Conservation (phyloP, 1,140 invertebrate genomes). For the Bombus confusus region DNA sequence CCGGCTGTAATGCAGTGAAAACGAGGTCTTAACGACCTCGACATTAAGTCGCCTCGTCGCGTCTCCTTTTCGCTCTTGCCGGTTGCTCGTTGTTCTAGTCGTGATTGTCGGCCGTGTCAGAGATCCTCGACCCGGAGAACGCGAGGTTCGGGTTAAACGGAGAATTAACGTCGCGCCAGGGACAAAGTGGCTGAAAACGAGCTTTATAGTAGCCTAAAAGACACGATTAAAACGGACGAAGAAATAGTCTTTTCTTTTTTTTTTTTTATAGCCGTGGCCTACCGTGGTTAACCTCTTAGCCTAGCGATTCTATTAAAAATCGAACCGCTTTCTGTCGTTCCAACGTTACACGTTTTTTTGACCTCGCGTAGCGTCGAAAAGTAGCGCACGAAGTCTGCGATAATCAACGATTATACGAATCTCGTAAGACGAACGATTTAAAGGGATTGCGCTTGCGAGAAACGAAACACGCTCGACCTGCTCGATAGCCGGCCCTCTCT, state of each 20-base stretch:
- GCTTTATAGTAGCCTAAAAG: neutral
- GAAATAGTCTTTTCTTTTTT: neutral
- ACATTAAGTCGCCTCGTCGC: conserved; percentile 28
- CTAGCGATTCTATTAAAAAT: neutral
- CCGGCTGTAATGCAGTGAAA: conserved; percentile 40
- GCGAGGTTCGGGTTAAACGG: conserved; percentile 28
- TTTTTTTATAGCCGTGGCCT: neutral
- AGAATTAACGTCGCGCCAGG: conserved; percentile 26
- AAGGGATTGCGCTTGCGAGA: neutral
- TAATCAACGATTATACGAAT: neutral
- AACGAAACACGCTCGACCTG: neutral
- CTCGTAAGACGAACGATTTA: conserved; percentile 49
- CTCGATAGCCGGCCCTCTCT: neutral
- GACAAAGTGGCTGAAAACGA: conserved; percentile 44
- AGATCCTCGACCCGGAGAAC: conserved; percentile 43
- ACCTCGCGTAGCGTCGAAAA: no score
- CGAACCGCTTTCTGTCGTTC: neutral
- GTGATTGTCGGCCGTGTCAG: conserved; percentile 38
- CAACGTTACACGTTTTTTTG: neutral
- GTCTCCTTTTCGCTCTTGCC: neutral
- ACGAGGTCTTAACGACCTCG: conserved; percentile 52
- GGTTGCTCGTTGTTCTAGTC: conserved; percentile 20
- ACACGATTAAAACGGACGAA: conserved; percentile 18
- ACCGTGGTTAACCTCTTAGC: conserved; percentile 1
- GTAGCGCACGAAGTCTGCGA: neutral